Percentiles rank a stretch among this genome's conserved stretches.
phyloP scores from a whole-genome alignment of 2,113 vertebrate genomes.

The Seriola dumerili region DNA sequence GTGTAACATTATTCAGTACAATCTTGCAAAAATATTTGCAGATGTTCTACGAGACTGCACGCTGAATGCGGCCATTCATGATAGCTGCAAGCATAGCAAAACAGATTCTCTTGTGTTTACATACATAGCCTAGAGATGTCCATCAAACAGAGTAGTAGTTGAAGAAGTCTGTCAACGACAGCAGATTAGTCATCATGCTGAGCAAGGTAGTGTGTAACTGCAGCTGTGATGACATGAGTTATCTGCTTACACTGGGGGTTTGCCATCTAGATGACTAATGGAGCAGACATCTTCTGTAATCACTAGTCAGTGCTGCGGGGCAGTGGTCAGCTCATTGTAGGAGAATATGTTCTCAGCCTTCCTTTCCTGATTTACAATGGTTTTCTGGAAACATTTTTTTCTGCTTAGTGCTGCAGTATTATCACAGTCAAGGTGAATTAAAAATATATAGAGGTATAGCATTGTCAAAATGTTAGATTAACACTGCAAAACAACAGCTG shows the following conservation, averaged over 20 bases:
- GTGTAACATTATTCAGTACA: neutral
- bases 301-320: neutral
- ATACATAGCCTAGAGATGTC: neutral
- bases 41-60: neutral
- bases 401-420: too few species aligned
- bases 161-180: neutral
- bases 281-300: neutral
- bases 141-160: neutral
- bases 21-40: neutral
- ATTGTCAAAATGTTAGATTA: too few species aligned
- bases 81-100: neutral
- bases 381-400: too few species aligned
- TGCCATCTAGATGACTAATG: too few species aligned
- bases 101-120: neutral
- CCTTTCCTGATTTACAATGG: neutral
- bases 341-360: neutral
- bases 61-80: neutral
- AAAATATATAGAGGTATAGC: too few species aligned
- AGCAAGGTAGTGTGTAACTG: neutral
- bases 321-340: too few species aligned
- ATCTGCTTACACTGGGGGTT: neutral
- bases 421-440: too few species aligned
- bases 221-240: neutral
- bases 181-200: neutral
- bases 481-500: too few species aligned